phyloP scores from a whole-genome alignment of 2,888 invertebrate genomes.

The Camptogramma bilineatum region DNA sequence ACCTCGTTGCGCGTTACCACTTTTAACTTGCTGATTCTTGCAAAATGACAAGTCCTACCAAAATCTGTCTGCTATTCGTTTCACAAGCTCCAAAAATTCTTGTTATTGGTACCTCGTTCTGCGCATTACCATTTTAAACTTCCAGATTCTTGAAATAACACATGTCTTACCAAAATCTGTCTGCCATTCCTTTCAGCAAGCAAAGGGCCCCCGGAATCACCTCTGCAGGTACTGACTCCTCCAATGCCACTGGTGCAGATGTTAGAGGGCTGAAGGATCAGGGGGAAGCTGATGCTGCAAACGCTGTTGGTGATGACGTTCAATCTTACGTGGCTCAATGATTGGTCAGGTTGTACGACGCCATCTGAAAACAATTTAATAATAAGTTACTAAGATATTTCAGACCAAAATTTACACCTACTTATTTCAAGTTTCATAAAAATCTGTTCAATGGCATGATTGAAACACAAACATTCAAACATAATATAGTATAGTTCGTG shows the following conservation, averaged over 20 bases:
- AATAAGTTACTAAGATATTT: too few species aligned
- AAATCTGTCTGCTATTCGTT: too few species aligned
- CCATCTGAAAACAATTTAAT: constrained; percentile 41
- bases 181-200: constrained; percentile 41
- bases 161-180: constrained; percentile 54
- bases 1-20: too few species aligned
- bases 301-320: constrained; percentile 57
- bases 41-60: too few species aligned
- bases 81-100: too few species aligned
- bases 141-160: not conserved
- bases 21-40: too few species aligned
- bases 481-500: too few species aligned
- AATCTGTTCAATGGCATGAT: too few species aligned
- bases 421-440: too few species aligned
- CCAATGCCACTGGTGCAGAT: constrained; percentile 62
- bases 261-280: constrained; percentile 52
- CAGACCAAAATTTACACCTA: too few species aligned
- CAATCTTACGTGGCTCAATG: constrained; percentile 50
- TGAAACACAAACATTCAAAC: too few species aligned
- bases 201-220: constrained; percentile 73
- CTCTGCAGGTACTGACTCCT: constrained; percentile 55
- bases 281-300: constrained; percentile 50
- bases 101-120: not conserved
- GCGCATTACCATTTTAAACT: too few species aligned
- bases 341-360: constrained; percentile 43